Evolutionary conservation across 2,797 vertebrate species (phyloP).

Genomic region (Thalassophryne amazonica): DNA sequence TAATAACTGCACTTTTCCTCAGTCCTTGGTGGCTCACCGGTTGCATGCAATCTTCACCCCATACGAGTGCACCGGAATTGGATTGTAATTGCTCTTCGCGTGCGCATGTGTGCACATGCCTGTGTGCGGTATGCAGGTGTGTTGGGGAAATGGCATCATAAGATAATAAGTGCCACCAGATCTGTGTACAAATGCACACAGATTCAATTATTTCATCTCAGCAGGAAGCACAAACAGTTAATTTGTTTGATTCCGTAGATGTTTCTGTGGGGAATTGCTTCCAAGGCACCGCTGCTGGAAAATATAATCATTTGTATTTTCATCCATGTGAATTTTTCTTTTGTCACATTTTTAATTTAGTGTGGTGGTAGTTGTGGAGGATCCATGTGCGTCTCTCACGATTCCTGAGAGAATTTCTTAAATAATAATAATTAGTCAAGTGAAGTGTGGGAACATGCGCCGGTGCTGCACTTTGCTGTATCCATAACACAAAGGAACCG

Average conservation of each 20-base stretch:
- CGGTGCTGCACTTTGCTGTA: too few species aligned
- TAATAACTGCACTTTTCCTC: slow-evolving; percentile 35
- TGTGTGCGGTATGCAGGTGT: not conserved
- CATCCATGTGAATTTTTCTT: slow-evolving; percentile 11
- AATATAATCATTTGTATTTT: slow-evolving; percentile 46
- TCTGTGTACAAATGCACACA: slow-evolving; percentile 37
- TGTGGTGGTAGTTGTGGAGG: slow-evolving; percentile 14
- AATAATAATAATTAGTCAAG: too few species aligned
- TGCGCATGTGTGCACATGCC: slow-evolving; percentile 18
- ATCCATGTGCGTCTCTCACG: slow-evolving; percentile 21
- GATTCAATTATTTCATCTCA: slow-evolving; percentile 54
- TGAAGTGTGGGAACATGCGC: too few species aligned
- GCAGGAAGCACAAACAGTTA: slow-evolving; percentile 30
- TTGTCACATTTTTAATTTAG: slow-evolving; percentile 55
- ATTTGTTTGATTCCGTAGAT: slow-evolving; percentile 29
- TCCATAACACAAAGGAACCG: too few species aligned
- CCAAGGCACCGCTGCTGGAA: slow-evolving; percentile 37
- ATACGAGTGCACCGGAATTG: slow-evolving; percentile 15
- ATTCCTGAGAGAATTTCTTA: too few species aligned
- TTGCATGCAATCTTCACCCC: slow-evolving; percentile 34
- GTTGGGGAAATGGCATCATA: slow-evolving; percentile 10
- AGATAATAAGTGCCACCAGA: slow-evolving; percentile 36
- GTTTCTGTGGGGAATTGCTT: slow-evolving; percentile 19
- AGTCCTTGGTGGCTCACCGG: slow-evolving; percentile 10
- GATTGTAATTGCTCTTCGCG: slow-evolving; percentile 42